A percentile compares a stretch with the other conserved stretches of the same genome.
These are phyloP conservation scores for Spisula solida DNA, from an alignment of 2,888 invertebrate genomes.

Conservation along the genomic window DNA sequence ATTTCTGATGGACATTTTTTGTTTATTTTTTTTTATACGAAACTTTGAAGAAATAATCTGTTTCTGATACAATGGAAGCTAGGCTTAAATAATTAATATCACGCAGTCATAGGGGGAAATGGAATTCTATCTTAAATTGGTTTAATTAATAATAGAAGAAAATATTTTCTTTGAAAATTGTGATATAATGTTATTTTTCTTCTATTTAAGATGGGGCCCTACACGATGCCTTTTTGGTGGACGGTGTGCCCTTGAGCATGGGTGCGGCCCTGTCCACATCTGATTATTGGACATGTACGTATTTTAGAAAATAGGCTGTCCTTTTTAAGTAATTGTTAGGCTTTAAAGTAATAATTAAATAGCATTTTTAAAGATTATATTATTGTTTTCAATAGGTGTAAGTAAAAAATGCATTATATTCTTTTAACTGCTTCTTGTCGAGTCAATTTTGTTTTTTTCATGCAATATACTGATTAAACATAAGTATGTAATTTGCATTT, in stretches of 20 bases:
- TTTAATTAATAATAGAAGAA: slow-evolving; percentile 26
- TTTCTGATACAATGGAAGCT: background rate
- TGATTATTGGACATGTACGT: slow-evolving; percentile 72
- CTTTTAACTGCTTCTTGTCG: background rate
- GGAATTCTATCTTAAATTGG: background rate
- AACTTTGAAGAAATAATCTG: slow-evolving; percentile 15
- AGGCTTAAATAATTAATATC: too few relatives aligned
- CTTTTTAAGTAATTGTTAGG: background rate
- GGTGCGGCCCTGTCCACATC: slow-evolving; percentile 58
- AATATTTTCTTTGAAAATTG: slow-evolving; percentile 27
- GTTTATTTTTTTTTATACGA: background rate
- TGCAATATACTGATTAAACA: background rate
- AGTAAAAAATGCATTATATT: background rate
- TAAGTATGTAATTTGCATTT: background rate
- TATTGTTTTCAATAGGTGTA: background rate
- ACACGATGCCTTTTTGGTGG: slow-evolving; percentile 63
- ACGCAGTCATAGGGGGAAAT: background rate
- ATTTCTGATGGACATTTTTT: slow-evolving; percentile 28
- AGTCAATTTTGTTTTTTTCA: background rate
- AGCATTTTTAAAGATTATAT: too few relatives aligned
- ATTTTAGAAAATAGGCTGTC: slow-evolving; percentile 45
- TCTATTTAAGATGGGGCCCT: slow-evolving; percentile 70
- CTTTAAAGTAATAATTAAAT: background rate
- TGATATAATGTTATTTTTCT: slow-evolving; percentile 34
- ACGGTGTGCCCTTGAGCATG: slow-evolving; percentile 54